phyloP scores from a whole-genome alignment of 2,113 vertebrate species.

The Pseudorectes ferrugineus region DNA sequence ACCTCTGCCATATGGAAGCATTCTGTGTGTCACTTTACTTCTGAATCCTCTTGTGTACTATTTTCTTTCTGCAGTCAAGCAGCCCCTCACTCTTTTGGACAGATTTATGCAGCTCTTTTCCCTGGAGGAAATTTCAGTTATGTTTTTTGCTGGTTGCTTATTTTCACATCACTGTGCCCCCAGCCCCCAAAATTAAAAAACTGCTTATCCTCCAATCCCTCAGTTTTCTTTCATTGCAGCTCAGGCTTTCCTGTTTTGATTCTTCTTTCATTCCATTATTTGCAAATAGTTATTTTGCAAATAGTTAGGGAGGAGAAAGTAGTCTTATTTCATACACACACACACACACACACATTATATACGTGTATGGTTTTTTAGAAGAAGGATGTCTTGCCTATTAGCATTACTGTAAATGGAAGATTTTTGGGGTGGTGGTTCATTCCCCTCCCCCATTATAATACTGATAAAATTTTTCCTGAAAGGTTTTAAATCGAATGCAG shows the following conservation, averaged over 20 bases:
- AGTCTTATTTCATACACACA: accelerated
- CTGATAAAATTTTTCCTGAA: background rate
- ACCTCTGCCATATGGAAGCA: background rate
- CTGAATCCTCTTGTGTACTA: background rate
- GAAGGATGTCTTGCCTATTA: background rate
- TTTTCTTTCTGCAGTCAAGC: background rate
- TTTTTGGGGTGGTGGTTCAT: background rate
- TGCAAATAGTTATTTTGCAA: background rate
- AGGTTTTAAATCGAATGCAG: background rate
- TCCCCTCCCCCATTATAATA: background rate
- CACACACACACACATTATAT: background rate
- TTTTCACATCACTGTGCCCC: background rate
- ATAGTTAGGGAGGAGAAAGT: background rate
- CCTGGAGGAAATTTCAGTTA: background rate
- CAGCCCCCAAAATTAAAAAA: background rate
- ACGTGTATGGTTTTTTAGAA: background rate
- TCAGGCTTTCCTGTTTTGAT: background rate
- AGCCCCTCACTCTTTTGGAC: background rate
- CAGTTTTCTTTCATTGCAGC: background rate
- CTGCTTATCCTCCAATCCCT: accelerated
- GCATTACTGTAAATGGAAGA: background rate
- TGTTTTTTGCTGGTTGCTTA: background rate
- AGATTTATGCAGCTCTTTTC: background rate
- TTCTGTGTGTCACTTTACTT: background rate
- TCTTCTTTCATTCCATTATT: background rate